Evolutionary conservation across 2,797 vertebrate species (phyloP).

Genomic region (Leptodactylus fallax): DNA sequence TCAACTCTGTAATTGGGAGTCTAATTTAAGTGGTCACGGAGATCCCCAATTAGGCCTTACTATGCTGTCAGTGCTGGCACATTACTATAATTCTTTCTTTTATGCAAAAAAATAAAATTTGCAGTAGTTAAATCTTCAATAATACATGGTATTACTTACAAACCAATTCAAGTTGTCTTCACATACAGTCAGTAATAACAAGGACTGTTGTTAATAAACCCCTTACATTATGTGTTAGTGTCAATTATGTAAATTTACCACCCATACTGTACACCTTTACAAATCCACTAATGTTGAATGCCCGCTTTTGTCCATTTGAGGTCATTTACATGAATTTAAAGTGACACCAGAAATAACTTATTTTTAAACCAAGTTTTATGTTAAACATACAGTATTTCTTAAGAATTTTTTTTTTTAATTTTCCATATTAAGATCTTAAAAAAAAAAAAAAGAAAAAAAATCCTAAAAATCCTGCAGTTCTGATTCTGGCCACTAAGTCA

Average conservation of each 20-base stretch:
- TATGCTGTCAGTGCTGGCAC: neutral
- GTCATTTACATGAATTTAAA: too few relatives aligned
- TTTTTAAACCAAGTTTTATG: too few relatives aligned
- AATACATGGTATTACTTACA: neutral
- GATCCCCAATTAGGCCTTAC: neutral
- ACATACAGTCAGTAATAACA: neutral
- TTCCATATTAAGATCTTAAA: too few relatives aligned
- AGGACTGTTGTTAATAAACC: neutral
- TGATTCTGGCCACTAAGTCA: too few relatives aligned
- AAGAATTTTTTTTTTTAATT: too few relatives aligned
- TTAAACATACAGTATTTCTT: too few relatives aligned
- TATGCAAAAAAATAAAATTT: neutral
- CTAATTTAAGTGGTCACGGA: neutral
- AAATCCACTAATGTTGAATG: too few relatives aligned
- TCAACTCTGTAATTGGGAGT: neutral
- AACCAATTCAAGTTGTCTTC: neutral
- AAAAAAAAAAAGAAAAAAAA: too few relatives aligned
- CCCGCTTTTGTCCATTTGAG: too few relatives aligned
- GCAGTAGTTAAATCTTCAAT: neutral
- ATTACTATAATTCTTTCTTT: neutral
- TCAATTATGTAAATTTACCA: neutral
- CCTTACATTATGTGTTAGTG: neutral
- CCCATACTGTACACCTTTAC: too few relatives aligned
- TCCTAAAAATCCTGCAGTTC: too few relatives aligned
- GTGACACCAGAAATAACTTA: too few relatives aligned